A percentile compares a stretch with the other conserved stretches of the same genome.
Conservation (phyloP, 2,113 vertebrate species). For the Lipotes vexillifer region DNA sequence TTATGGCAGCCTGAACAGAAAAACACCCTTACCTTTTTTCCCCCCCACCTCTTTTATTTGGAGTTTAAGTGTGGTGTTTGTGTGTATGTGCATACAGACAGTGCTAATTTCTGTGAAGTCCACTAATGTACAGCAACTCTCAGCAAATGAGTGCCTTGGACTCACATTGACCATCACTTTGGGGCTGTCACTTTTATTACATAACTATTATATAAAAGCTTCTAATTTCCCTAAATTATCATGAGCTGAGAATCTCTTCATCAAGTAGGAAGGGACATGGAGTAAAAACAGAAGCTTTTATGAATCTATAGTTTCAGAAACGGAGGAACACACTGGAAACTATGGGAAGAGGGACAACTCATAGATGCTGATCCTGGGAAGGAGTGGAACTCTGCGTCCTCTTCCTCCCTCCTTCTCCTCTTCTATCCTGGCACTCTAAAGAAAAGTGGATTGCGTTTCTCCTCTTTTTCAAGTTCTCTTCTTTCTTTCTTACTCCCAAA, state of each 20-base stretch:
- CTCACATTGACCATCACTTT: background rate
- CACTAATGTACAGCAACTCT: background rate
- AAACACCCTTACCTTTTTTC: accelerated
- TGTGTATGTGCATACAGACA: background rate
- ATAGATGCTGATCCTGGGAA: background rate
- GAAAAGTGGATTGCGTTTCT: background rate
- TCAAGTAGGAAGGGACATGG: background rate
- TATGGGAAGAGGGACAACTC: background rate
- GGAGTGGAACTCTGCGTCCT: background rate
- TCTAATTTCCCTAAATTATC: background rate
- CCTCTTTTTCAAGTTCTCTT: background rate
- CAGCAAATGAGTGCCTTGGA: background rate
- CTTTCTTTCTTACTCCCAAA: too few species aligned
- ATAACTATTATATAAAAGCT: background rate
- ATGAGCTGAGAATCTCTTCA: background rate
- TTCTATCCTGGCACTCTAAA: background rate
- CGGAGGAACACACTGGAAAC: background rate
- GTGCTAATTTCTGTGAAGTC: background rate
- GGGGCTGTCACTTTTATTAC: background rate
- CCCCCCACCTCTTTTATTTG: background rate
- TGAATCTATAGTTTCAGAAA: background rate
- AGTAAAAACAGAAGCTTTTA: background rate
- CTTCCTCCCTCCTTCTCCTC: background rate
- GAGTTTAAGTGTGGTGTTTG: background rate
- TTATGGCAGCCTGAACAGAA: background rate